These are phyloP conservation scores for Phyllostomus hastatus DNA, from an alignment of 2,113 vertebrate genomes.

Conservation along the genomic window DNA sequence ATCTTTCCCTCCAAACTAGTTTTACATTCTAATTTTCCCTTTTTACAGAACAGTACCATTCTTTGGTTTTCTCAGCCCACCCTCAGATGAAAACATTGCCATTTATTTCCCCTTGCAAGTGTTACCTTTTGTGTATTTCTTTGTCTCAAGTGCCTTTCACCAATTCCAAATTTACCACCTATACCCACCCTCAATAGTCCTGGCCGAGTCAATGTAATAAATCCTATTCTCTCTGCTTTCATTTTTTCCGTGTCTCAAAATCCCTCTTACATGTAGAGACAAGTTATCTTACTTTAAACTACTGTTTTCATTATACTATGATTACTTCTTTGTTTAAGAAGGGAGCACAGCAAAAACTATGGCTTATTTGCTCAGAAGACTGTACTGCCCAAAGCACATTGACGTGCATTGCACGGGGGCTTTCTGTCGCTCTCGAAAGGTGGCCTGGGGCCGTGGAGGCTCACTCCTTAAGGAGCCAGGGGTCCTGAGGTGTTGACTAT, in stretches of 20 bases:
- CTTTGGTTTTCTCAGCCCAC: not conserved
- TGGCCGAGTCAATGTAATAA: not conserved
- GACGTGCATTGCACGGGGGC: accelerated
- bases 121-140: not conserved
- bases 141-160: not conserved
- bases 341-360: not conserved
- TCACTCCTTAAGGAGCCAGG: not conserved
- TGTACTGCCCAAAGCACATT: not conserved
- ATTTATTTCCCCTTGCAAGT: not conserved
- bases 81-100: not conserved
- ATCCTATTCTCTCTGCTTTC: not conserved
- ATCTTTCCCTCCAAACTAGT: not conserved
- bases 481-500: not conserved
- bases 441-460: not conserved
- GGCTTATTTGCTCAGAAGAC: not conserved
- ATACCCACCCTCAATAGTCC: not conserved
- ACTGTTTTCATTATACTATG: not conserved
- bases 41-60: not conserved
- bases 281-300: not conserved
- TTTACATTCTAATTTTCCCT: not conserved
- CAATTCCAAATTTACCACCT: not conserved
- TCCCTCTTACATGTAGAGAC: not conserved
- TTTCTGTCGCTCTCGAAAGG: not conserved
- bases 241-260: not conserved
- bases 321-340: not conserved